phyloP scores from a whole-genome alignment of 2,888 invertebrate genomes.

The Lepetodrilus schrolli region DNA sequence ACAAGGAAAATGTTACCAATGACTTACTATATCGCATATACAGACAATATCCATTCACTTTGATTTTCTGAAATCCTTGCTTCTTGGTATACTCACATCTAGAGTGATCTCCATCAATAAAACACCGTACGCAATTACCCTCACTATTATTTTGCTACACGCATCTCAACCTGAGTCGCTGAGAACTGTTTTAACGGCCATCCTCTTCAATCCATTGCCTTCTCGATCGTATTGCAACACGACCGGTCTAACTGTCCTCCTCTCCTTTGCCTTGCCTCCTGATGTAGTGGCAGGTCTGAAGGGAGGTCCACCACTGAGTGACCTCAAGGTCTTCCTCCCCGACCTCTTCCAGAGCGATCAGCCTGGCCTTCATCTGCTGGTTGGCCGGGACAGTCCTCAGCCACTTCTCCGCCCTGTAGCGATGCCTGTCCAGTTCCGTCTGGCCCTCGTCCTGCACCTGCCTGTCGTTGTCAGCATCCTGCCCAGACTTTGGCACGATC shows the following conservation, averaged over 20 bases:
- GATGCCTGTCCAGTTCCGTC: slow-evolving; percentile 51
- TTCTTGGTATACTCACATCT: too few relatives aligned
- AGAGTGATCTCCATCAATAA: too few relatives aligned
- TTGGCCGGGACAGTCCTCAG: slow-evolving; percentile 44
- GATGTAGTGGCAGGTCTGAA: slow-evolving; percentile 51
- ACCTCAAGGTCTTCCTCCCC: slow-evolving; percentile 54
- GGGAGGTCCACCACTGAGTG: slow-evolving; percentile 53
- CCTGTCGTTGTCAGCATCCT: slow-evolving; percentile 28
- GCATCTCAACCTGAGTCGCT: too few relatives aligned
- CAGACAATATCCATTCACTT: too few relatives aligned
- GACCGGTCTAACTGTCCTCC: not conserved
- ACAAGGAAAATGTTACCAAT: too few relatives aligned
- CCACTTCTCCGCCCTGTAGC: slow-evolving; percentile 52
- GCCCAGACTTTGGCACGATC: not conserved
- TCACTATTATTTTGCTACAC: too few relatives aligned
- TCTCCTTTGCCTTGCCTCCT: slow-evolving; percentile 10
- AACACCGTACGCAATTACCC: too few relatives aligned
- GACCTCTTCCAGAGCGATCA: slow-evolving; percentile 50
- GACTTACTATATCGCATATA: too few relatives aligned
- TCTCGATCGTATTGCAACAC: too few relatives aligned
- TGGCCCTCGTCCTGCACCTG: slow-evolving; percentile 44
- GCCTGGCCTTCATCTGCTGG: slow-evolving; percentile 48
- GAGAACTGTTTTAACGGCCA: too few relatives aligned
- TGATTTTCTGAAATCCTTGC: too few relatives aligned
- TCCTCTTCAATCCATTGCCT: too few relatives aligned